Conservation (phyloP, 2,113 vertebrate genomes). For the Lagopus muta region DNA sequence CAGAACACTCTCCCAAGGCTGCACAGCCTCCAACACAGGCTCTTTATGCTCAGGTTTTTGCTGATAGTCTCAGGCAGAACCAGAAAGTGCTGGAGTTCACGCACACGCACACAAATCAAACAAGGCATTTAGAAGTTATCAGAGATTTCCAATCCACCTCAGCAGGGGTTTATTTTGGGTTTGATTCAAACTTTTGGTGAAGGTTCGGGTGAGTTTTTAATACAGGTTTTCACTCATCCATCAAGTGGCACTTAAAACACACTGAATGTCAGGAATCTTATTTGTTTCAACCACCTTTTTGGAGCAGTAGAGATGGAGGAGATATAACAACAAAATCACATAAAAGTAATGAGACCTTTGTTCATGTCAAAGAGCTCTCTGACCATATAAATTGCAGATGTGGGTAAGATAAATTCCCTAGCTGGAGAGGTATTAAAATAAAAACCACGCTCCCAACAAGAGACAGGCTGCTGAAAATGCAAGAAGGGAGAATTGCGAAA, state of each 20-base stretch:
- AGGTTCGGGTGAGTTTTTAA: slow-evolving; percentile 65
- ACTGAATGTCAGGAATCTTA: background rate
- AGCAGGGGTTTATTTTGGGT: slow-evolving; percentile 65
- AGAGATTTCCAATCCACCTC: slow-evolving; percentile 55
- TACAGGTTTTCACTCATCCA: slow-evolving; percentile 54
- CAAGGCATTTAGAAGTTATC: slow-evolving; percentile 65
- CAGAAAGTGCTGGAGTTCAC: slow-evolving; percentile 18
- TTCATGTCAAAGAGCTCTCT: slow-evolving; percentile 57
- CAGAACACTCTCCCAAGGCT: background rate
- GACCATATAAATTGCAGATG: slow-evolving; percentile 73
- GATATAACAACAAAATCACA: slow-evolving; percentile 64
- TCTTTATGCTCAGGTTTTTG: slow-evolving; percentile 33
- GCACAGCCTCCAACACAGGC: background rate
- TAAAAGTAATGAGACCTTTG: slow-evolving; percentile 70
- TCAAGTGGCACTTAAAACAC: slow-evolving; percentile 47
- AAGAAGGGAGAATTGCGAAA: slow-evolving; percentile 73
- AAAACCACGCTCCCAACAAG: slow-evolving; percentile 58
- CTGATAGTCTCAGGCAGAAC: slow-evolving; percentile 30
- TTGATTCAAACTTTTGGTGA: slow-evolving; percentile 58
- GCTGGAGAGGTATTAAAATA: slow-evolving; percentile 63
- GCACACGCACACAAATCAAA: slow-evolving; percentile 41
- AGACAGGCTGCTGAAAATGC: slow-evolving; percentile 71
- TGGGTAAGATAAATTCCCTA: slow-evolving; percentile 61
- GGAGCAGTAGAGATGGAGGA: slow-evolving; percentile 22
- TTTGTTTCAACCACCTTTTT: slow-evolving; percentile 55